These are phyloP conservation scores for Papilio glaucus DNA, from an alignment of 1,140 invertebrate species.

Conservation along the genomic window DNA sequence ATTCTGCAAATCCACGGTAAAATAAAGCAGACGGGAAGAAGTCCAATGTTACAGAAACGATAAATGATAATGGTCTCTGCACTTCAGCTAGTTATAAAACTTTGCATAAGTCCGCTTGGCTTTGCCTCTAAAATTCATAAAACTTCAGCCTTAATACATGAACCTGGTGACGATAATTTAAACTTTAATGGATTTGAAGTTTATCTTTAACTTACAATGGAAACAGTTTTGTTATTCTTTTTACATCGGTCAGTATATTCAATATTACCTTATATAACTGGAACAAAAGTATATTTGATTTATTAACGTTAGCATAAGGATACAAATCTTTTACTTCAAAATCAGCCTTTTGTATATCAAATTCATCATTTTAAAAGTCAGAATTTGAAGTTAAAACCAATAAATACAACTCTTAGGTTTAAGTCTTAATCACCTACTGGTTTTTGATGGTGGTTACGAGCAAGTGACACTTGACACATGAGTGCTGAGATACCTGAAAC, in stretches of 20 bases:
- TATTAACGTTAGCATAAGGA: too few species aligned
- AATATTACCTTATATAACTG: not conserved
- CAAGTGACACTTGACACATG: too few species aligned
- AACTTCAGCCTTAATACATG: constrained; percentile 24
- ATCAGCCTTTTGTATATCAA: too few species aligned
- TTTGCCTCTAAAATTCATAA: constrained; percentile 25
- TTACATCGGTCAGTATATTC: not conserved
- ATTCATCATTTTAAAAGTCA: too few species aligned
- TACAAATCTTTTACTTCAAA: too few species aligned
- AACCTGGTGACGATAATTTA: constrained; percentile 20
- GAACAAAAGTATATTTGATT: not conserved
- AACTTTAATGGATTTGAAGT: constrained; percentile 37
- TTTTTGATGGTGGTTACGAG: too few species aligned
- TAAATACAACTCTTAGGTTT: too few species aligned
- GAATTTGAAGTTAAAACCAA: too few species aligned
- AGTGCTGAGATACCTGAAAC: too few species aligned
- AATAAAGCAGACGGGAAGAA: constrained; percentile 28
- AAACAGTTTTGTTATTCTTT: not conserved
- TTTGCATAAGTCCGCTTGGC: constrained; percentile 26
- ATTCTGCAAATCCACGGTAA: constrained; percentile 29
- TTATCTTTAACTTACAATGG: constrained; percentile 4
- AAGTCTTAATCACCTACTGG: too few species aligned
- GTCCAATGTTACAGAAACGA: constrained; percentile 26
- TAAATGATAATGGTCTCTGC: constrained; percentile 33
- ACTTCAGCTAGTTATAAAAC: constrained; percentile 33